Evolutionary conservation across 2,888 invertebrate genomes (phyloP).

Genomic region (Tetheella fluctuosa): DNA sequence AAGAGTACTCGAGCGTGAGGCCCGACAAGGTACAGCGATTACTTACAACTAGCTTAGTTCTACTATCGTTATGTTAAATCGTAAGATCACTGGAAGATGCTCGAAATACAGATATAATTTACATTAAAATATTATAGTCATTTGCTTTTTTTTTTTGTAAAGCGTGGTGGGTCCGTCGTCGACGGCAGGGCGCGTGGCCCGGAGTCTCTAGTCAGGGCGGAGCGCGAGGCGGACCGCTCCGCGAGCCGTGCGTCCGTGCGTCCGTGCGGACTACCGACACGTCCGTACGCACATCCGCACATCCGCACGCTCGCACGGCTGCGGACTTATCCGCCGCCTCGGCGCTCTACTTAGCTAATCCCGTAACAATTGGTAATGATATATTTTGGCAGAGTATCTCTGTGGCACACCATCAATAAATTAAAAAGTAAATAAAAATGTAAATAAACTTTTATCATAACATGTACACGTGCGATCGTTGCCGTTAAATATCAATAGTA

Average conservation of each 20-base stretch:
- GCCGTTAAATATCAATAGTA: slow-evolving; percentile 81
- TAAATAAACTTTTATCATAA: slow-evolving; percentile 81
- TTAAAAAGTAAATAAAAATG: slow-evolving; percentile 82
- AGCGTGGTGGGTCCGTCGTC: slow-evolving; percentile 47
- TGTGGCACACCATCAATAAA: slow-evolving; percentile 84
- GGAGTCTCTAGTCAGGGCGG: slow-evolving; percentile 38
- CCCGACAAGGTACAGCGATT: slow-evolving; percentile 75
- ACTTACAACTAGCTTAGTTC: slow-evolving; percentile 74
- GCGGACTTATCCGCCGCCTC: slow-evolving; percentile 12
- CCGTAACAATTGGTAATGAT: slow-evolving; percentile 78
- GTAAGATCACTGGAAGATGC: slow-evolving; percentile 82
- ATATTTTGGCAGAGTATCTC: slow-evolving; percentile 84
- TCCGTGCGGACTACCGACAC: too few relatives aligned
- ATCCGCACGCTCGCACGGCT: not conserved
- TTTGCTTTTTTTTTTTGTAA: too few relatives aligned
- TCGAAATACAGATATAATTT: slow-evolving; percentile 70
- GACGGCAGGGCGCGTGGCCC: slow-evolving; percentile 26
- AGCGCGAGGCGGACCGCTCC: slow-evolving; percentile 27
- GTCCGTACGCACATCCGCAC: not conserved
- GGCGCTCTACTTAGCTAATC: slow-evolving; percentile 46
- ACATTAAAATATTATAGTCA: slow-evolving; percentile 57
- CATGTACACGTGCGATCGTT: slow-evolving; percentile 81
- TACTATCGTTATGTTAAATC: slow-evolving; percentile 70
- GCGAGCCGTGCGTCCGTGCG: too few relatives aligned
- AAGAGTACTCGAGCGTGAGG: slow-evolving; percentile 68